Conservation (phyloP, 2,797 vertebrate species). For the Cercopithecus hamlyni region DNA sequence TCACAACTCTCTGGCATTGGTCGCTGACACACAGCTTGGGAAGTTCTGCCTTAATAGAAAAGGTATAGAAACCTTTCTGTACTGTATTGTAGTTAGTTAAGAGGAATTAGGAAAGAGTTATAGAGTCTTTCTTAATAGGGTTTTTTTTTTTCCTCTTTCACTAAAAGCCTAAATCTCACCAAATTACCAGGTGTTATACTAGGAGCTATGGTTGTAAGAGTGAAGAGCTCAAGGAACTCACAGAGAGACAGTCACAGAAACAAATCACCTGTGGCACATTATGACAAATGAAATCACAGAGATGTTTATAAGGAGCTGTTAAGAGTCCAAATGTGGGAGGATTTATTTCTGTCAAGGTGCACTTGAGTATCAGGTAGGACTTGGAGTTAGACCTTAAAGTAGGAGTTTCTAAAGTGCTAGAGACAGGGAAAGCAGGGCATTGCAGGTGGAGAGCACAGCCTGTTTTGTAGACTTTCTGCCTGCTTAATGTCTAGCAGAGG, state of each 20-base stretch:
- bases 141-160: too few relatives aligned
- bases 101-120: slow-evolving; percentile 29
- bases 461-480: slow-evolving; percentile 10
- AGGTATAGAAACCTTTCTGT: background rate
- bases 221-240: background rate
- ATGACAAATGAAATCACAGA: background rate
- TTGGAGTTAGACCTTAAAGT: slow-evolving; percentile 42
- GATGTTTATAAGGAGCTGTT: background rate
- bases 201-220: background rate
- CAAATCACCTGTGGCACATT: background rate
- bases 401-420: background rate
- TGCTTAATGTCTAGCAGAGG: background rate
- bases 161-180: too few relatives aligned
- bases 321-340: slow-evolving; percentile 3
- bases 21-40: background rate
- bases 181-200: background rate
- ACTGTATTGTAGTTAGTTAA: slow-evolving; percentile 7
- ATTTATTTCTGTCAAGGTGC: background rate
- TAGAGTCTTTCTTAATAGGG: background rate
- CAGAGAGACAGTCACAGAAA: background rate
- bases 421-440: background rate
- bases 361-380: background rate
- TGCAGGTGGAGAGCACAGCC: background rate
- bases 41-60: slow-evolving; percentile 19
- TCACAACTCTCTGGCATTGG: background rate